Evolutionary conservation across 1,140 invertebrate species (phyloP).

Genomic region (Danaus melanippus): DNA sequence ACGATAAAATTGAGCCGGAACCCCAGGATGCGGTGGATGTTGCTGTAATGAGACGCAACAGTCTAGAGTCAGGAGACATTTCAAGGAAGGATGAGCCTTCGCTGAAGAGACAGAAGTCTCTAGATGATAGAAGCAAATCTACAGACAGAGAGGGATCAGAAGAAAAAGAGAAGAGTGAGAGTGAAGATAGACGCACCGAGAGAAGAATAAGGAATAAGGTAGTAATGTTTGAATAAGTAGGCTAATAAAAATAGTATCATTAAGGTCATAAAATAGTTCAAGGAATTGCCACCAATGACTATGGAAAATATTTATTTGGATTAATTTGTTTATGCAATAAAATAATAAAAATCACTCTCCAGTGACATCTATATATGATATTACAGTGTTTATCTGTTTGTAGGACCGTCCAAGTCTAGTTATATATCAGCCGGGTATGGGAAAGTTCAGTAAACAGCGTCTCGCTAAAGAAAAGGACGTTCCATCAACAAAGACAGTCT

Average conservation of each 20-base stretch:
- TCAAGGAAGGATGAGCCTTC: conserved; percentile 57
- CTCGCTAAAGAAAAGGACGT: conserved; percentile 74
- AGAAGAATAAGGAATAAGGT: conserved; percentile 80
- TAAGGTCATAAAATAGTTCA: too few relatives aligned
- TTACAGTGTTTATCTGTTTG: conserved; percentile 23
- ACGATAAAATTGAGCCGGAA: conserved; percentile 14
- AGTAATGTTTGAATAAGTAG: conserved; percentile 20
- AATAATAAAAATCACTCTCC: conserved; percentile 1
- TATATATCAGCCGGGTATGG: conserved; percentile 83
- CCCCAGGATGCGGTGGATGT: conserved; percentile 9
- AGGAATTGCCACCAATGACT: too few relatives aligned
- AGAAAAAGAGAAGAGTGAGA: conserved; percentile 72
- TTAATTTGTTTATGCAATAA: not conserved
- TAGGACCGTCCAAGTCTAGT: conserved; percentile 81
- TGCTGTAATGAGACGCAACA: conserved; percentile 69
- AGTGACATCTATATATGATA: not conserved
- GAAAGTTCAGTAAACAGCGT: conserved; percentile 79
- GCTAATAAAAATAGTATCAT: not conserved
- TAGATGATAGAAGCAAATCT: conserved; percentile 71
- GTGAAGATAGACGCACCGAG: conserved; percentile 74
- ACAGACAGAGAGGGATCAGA: conserved; percentile 70
- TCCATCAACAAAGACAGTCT: conserved; percentile 30
- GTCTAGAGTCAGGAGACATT: conserved; percentile 70
- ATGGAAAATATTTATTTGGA: too few relatives aligned
- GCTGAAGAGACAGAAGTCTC: conserved; percentile 72